Conservation (phyloP, 2,113 vertebrate genomes). For the Bos taurus region DNA sequence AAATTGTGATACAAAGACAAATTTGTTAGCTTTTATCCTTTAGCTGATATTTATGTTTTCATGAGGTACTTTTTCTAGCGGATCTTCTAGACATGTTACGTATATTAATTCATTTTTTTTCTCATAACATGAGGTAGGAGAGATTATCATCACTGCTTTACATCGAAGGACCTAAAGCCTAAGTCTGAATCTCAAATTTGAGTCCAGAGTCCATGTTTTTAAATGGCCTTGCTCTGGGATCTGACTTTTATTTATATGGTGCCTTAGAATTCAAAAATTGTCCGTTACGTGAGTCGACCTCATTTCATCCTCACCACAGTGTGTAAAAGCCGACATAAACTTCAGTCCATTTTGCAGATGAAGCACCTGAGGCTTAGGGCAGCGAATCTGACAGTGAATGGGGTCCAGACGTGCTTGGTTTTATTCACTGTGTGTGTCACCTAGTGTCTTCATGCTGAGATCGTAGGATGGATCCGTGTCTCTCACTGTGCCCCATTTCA, state of each 20-base stretch:
- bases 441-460: neutral
- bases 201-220: neutral
- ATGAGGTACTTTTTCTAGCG: neutral
- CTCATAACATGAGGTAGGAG: neutral
- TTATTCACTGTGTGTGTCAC: neutral
- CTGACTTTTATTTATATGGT: neutral
- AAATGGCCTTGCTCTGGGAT: neutral
- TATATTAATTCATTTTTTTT: neutral
- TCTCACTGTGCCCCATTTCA: accelerated
- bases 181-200: neutral
- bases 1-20: neutral
- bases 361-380: neutral
- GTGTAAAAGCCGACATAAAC: neutral
- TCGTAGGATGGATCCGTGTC: accelerated
- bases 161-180: neutral
- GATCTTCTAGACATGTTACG: neutral
- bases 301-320: neutral
- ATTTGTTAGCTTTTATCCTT: neutral
- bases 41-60: neutral
- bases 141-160: neutral
- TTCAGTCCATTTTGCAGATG: neutral
- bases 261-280: neutral
- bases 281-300: neutral
- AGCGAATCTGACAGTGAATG: neutral
- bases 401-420: neutral